Evolutionary conservation across 2,113 vertebrate species (phyloP).

Genomic region (Rana temporaria): DNA sequence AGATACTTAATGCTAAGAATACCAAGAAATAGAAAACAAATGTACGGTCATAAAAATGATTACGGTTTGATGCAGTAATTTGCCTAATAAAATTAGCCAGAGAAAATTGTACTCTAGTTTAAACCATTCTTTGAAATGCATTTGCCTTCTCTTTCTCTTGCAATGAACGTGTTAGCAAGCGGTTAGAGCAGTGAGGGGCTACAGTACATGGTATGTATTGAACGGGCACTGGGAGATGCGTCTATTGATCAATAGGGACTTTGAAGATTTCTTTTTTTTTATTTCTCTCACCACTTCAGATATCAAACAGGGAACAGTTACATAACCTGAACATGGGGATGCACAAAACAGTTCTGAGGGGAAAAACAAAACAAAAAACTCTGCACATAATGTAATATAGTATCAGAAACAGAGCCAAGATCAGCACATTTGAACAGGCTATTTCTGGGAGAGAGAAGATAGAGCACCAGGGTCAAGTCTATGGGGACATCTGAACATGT

Average conservation of each 20-base stretch:
- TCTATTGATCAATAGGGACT: neutral
- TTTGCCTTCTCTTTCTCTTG: neutral
- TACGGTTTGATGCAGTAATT: neutral
- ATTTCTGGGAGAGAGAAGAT: too few species aligned
- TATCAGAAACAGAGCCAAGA: too few species aligned
- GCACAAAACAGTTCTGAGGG: too few species aligned
- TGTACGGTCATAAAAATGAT: neutral
- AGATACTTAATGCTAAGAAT: neutral
- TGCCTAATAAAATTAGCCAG: neutral
- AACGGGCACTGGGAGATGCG: neutral
- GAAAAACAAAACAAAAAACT: too few species aligned
- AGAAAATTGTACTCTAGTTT: neutral
- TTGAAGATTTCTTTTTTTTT: neutral
- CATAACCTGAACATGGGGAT: neutral
- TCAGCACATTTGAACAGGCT: too few species aligned
- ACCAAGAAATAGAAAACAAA: neutral
- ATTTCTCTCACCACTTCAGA: conserved; percentile 8
- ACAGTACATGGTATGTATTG: neutral
- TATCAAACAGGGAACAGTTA: conserved; percentile 18
- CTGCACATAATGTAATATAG: too few species aligned
- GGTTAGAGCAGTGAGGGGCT: neutral
- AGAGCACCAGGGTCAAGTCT: too few species aligned
- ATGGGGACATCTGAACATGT: too few species aligned
- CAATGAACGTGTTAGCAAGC: neutral
- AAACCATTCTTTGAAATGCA: neutral